Evolutionary conservation across 2,113 vertebrate genomes (phyloP).

Genomic region (Corythornis madagascariensis): DNA sequence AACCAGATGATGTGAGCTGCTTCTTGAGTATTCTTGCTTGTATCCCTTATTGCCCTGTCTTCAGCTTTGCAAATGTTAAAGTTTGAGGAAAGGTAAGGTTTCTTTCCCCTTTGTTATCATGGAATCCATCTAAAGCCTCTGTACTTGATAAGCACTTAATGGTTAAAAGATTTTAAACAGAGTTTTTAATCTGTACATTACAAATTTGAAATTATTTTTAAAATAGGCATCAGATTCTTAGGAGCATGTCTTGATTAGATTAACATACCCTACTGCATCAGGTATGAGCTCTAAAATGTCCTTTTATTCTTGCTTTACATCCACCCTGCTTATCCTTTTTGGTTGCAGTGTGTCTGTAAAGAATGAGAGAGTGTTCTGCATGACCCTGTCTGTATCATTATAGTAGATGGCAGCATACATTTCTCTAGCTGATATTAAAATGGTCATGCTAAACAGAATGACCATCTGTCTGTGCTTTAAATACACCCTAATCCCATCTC

Average conservation of each 20-base stretch:
- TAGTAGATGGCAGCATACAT: background rate
- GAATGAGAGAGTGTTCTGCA: background rate
- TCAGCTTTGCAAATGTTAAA: background rate
- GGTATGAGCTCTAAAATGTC: background rate
- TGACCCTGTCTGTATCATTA: background rate
- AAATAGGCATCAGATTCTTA: background rate
- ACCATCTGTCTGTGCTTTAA: background rate
- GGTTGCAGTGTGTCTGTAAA: background rate
- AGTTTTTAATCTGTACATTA: background rate
- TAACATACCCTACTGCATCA: background rate
- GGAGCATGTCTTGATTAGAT: background rate
- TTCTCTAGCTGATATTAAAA: background rate
- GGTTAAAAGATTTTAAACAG: background rate
- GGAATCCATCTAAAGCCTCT: background rate
- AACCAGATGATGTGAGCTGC: conserved; percentile 26
- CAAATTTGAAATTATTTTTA: background rate
- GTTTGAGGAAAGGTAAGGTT: background rate
- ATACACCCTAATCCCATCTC: background rate
- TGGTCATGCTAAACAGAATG: background rate
- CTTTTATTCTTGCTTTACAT: background rate
- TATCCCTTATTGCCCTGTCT: background rate
- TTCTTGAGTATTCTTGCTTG: background rate
- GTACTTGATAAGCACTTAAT: background rate
- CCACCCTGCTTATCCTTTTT: background rate
- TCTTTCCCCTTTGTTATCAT: background rate